Conservation (phyloP, 2,797 vertebrate genomes). For the Adrianichthys oophorus region DNA sequence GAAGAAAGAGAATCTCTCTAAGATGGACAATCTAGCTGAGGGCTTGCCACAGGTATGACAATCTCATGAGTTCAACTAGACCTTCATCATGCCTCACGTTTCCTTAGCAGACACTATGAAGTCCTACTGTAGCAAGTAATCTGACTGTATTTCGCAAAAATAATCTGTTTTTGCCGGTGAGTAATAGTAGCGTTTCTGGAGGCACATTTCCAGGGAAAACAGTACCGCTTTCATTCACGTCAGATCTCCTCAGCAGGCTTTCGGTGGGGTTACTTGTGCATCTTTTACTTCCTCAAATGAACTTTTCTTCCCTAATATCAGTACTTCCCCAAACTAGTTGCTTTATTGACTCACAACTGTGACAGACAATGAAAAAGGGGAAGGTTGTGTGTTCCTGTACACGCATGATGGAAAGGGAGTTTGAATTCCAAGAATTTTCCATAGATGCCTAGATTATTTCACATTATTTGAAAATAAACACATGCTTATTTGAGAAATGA, state of each 20-base stretch:
- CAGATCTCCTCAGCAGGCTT: slow-evolving; percentile 1
- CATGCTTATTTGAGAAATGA: too few relatives aligned
- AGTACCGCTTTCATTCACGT: slow-evolving; percentile 22
- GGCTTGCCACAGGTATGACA: slow-evolving; percentile 74
- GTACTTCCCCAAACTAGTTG: slow-evolving; percentile 26
- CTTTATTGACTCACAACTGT: slow-evolving; percentile 3
- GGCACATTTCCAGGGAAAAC: slow-evolving; percentile 2
- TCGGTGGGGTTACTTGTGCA: neutral
- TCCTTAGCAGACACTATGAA: slow-evolving; percentile 1
- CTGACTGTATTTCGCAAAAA: neutral
- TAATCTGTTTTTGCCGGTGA: slow-evolving; percentile 4
- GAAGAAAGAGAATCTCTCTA: slow-evolving; percentile 48
- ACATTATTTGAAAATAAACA: too few relatives aligned
- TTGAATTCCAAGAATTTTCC: too few relatives aligned
- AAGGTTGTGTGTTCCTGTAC: slow-evolving; percentile 21
- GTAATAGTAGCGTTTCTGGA: neutral
- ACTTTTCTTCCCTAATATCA: slow-evolving; percentile 23
- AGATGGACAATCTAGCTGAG: slow-evolving; percentile 24
- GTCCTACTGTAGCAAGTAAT: neutral
- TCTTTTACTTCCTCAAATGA: slow-evolving; percentile 54
- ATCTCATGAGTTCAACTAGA: neutral
- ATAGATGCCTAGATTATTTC: too few relatives aligned
- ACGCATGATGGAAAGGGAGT: neutral
- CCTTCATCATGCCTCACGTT: neutral
- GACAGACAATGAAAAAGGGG: slow-evolving; percentile 5